Conservation (phyloP, 2,797 vertebrate species). For the Sebastes taczanowskii region DNA sequence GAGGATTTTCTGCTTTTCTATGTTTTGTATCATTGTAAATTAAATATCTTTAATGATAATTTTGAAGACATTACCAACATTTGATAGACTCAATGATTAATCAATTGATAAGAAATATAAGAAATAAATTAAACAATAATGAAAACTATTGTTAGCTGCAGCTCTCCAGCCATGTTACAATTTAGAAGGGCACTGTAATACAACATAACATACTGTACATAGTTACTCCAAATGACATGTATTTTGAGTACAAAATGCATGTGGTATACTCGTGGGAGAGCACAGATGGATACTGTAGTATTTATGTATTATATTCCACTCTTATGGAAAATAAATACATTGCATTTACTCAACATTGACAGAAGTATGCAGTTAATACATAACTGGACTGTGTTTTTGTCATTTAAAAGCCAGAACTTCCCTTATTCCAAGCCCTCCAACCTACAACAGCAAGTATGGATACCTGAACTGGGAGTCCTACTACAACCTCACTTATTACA, state of each 20-base stretch:
- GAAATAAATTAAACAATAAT: neutral
- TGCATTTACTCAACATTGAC: neutral
- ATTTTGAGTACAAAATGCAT: neutral
- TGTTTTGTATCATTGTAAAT: neutral
- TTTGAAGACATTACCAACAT: neutral
- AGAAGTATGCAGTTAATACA: neutral
- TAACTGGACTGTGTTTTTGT: neutral
- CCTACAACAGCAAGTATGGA: constrained; percentile 90
- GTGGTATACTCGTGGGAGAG: too few species aligned
- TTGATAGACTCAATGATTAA: too few species aligned
- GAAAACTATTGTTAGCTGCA: neutral
- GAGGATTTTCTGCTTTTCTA: neutral
- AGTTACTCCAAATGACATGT: neutral
- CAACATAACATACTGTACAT: too few species aligned
- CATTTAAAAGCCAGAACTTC: constrained; percentile 83
- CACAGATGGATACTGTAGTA: too few species aligned
- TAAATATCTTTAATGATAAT: neutral
- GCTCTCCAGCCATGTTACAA: too few species aligned
- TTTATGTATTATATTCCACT: neutral
- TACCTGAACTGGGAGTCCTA: constrained; percentile 96
- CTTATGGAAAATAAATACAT: neutral
- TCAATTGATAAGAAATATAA: too few species aligned
- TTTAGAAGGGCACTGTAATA: too few species aligned
- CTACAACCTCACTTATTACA: constrained; percentile 91
- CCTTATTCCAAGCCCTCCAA: constrained; percentile 93